phyloP scores from a whole-genome alignment of 2,113 vertebrate species.

The Serinus canaria region DNA sequence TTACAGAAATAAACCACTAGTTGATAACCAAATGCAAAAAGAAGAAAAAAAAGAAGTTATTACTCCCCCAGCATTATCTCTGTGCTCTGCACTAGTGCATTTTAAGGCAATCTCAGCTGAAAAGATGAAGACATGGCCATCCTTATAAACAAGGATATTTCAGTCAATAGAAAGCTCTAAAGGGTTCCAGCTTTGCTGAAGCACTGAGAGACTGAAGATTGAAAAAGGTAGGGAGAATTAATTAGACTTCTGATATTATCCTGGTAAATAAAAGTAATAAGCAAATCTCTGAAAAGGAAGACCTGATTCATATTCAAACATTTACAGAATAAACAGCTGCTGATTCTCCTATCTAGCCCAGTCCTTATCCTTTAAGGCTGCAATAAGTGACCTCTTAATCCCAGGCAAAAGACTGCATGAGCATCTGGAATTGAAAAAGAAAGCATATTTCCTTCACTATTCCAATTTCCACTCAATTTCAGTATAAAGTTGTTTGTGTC shows the following conservation, averaged over 20 bases:
- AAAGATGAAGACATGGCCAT: conserved; percentile 50
- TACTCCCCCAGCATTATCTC: conserved; percentile 30
- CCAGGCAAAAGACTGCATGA: conserved; percentile 21
- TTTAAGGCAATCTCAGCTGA: conserved; percentile 53
- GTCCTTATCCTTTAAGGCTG: conserved; percentile 52
- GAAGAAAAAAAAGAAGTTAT: background rate
- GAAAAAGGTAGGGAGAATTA: conserved; percentile 49
- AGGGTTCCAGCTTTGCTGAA: conserved; percentile 44
- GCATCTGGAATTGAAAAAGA: conserved; percentile 59
- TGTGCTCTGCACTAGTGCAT: background rate
- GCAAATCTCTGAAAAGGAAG: conserved; percentile 19
- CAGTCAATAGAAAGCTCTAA: conserved; percentile 51
- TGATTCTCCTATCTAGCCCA: conserved; percentile 48
- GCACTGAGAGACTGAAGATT: conserved; percentile 32
- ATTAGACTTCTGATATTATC: conserved; percentile 60
- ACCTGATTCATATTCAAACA: conserved; percentile 63
- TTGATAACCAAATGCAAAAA: conserved; percentile 17
- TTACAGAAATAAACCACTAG: conserved; percentile 28
- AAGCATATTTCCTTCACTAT: conserved; percentile 27
- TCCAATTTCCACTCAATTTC: conserved; percentile 56
- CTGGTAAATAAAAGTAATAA: conserved; percentile 65
- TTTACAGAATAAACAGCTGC: conserved; percentile 68
- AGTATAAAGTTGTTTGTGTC: background rate
- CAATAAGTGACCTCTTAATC: conserved; percentile 61
- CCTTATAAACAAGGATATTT: conserved; percentile 57